Percentiles rank a stretch among this genome's conserved stretches.
phyloP scores from a whole-genome alignment of 2,113 vertebrate species.

The Psilopsiagon aymara region DNA sequence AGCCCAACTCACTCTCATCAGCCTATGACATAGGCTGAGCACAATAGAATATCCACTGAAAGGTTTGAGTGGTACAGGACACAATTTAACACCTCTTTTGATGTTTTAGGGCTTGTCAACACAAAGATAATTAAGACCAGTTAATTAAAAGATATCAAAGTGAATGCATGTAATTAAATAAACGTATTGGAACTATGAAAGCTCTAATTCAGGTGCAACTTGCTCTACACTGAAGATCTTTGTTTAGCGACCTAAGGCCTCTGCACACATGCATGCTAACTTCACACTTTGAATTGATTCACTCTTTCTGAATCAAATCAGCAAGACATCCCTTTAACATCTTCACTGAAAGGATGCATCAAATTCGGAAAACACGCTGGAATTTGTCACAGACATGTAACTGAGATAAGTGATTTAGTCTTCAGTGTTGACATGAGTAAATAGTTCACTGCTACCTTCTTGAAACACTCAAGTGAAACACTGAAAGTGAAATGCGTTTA shows the following conservation, averaged over 20 bases:
- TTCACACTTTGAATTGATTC: slow-evolving; percentile 33
- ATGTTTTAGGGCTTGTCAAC: not conserved
- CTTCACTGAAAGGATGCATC: slow-evolving; percentile 26
- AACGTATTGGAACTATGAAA: not conserved
- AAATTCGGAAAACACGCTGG: not conserved
- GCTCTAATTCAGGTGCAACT: not conserved
- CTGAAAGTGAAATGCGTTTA: slow-evolving; percentile 13
- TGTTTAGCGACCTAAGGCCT: not conserved
- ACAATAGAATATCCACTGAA: not conserved
- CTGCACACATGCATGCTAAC: not conserved
- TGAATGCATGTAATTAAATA: not conserved
- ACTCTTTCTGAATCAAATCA: slow-evolving; percentile 37
- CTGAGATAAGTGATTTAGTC: slow-evolving; percentile 46
- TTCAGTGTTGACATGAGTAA: slow-evolving; percentile 35
- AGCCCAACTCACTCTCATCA: not conserved
- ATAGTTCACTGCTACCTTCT: slow-evolving; percentile 17
- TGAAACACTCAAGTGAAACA: slow-evolving; percentile 10
- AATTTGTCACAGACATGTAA: slow-evolving; percentile 38
- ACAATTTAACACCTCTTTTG: not conserved
- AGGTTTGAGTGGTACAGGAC: not conserved
- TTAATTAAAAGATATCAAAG: not conserved
- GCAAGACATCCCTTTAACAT: slow-evolving; percentile 21
- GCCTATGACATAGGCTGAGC: too few relatives aligned
- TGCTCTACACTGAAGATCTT: not conserved
- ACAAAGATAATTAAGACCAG: not conserved